phyloP scores from a whole-genome alignment of 92 coral and sea anemone genomes.

The Epizoanthus rinbou region DNA sequence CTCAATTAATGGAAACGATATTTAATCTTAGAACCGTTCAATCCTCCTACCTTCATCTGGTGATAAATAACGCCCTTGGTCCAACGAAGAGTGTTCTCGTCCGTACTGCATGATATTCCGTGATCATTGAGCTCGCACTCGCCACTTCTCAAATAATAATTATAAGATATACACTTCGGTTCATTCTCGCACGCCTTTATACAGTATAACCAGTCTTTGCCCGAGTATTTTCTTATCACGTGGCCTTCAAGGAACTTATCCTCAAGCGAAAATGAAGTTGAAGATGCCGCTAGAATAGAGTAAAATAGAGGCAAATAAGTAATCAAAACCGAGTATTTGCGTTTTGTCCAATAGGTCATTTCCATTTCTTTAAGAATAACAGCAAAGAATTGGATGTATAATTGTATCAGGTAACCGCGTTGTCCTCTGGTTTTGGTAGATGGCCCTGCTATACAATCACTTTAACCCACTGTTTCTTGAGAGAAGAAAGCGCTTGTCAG shows the following conservation, averaged over 20 bases:
- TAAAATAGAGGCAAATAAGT: neutral
- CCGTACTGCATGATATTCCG: neutral
- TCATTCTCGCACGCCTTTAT: neutral
- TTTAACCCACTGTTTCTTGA: neutral
- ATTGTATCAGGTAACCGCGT: too few species aligned
- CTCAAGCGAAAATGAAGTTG: neutral
- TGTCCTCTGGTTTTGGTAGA: too few species aligned
- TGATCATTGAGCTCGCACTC: slow-evolving; percentile 20
- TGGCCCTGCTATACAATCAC: neutral
- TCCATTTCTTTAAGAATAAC: too few species aligned
- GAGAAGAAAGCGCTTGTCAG: neutral
- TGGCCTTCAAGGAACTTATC: slow-evolving; percentile 5
- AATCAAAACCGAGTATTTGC: neutral
- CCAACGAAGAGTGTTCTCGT: neutral
- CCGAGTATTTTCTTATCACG: neutral
- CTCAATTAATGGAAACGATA: too few species aligned
- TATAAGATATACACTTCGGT: slow-evolving; percentile 3
- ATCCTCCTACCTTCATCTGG: neutral
- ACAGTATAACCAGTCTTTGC: slow-evolving; percentile 14
- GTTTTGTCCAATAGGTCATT: too few species aligned
- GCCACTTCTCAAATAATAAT: neutral
- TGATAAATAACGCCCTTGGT: neutral
- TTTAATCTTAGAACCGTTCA: too few species aligned
- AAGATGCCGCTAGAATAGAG: neutral
- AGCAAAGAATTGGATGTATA: too few species aligned